phyloP scores from a whole-genome alignment of 2,888 invertebrate species.

The Ferdinandea cuprea region DNA sequence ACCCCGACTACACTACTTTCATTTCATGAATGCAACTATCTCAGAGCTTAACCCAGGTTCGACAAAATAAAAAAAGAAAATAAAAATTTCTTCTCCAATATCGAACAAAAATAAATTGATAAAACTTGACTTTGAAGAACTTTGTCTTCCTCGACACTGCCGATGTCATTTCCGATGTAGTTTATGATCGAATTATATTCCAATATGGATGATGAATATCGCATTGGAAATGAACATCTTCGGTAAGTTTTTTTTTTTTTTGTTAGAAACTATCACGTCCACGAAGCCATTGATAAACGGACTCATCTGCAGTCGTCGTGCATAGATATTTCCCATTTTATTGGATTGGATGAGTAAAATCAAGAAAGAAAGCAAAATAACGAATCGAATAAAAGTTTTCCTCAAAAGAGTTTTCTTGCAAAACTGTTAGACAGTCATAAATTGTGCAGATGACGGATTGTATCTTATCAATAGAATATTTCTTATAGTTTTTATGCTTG shows the following conservation, averaged over 20 bases:
- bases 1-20: too few relatives aligned
- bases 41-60: too few relatives aligned
- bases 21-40: too few relatives aligned
- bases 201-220: not conserved
- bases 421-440: conserved; percentile 48
- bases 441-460: conserved; percentile 30
- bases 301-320: conserved; percentile 12
- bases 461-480: conserved; percentile 30
- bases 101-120: too few relatives aligned
- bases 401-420: conserved; percentile 34
- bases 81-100: too few relatives aligned
- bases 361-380: too few relatives aligned
- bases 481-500: conserved; percentile 16
- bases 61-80: too few relatives aligned
- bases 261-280: not conserved
- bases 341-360: conserved; percentile 12
- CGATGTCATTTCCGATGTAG: too few relatives aligned
- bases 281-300: not conserved
- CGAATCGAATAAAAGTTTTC: conserved; percentile 16
- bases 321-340: not conserved
- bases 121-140: too few relatives aligned
- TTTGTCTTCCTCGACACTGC: too few relatives aligned
- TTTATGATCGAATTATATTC: not conserved
- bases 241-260: not conserved
- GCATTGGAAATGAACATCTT: not conserved